A percentile compares a stretch with the other conserved stretches of the same genome.
Evolutionary conservation across 2,113 vertebrate species (phyloP).

Genomic region (Stigmatopora argus): DNA sequence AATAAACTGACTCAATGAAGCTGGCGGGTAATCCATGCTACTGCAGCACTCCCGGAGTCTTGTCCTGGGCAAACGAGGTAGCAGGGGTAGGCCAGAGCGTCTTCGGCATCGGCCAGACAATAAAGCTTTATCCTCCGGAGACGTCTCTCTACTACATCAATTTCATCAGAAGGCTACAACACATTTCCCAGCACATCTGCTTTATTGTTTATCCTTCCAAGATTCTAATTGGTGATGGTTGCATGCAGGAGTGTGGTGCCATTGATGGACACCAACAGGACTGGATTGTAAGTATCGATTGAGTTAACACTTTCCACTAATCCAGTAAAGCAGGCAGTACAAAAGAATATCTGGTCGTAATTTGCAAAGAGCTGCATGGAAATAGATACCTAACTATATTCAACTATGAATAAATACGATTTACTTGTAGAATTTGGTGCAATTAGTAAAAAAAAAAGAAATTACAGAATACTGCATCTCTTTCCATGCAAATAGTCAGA

Average conservation of each 20-base stretch:
- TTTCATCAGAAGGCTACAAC: conserved; percentile 15
- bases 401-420: too few species aligned
- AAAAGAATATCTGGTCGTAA: conserved; percentile 27
- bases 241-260: conserved; percentile 12
- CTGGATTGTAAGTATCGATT: conserved; percentile 27
- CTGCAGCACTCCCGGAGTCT: conserved; percentile 26
- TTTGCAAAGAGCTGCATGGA: background rate
- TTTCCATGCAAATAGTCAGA: conserved; percentile 24
- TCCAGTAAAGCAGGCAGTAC: background rate
- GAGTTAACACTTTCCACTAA: conserved; percentile 31
- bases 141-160: conserved; percentile 13
- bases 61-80: conserved; percentile 27
- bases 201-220: conserved; percentile 14
- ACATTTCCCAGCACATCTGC: conserved; percentile 10
- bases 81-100: conserved; percentile 20
- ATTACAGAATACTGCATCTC: background rate
- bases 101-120: conserved; percentile 23
- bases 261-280: conserved; percentile 21
- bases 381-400: too few species aligned
- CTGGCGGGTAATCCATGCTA: conserved; percentile 40
- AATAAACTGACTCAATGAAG: conserved; percentile 51
- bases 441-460: too few species aligned
- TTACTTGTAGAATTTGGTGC: too few species aligned
- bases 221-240: conserved; percentile 15
- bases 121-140: conserved; percentile 33